phyloP scores from a whole-genome alignment of 2,888 invertebrate species.

The Mythimna impura region DNA sequence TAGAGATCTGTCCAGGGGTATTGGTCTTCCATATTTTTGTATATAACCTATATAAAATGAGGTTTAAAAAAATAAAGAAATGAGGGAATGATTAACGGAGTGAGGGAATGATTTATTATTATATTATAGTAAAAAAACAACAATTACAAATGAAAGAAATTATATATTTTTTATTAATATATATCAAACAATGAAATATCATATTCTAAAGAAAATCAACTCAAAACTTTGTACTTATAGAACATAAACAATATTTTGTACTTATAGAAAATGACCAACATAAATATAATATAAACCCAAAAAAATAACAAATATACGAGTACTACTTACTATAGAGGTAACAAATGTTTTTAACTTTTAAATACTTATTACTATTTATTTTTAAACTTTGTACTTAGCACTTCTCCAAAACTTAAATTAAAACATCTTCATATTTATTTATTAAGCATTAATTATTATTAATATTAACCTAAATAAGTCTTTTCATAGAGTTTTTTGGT shows the following conservation, averaged over 20 bases:
- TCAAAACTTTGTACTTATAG: too few relatives aligned
- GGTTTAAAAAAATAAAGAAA: background rate
- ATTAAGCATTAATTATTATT: background rate
- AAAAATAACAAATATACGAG: conserved; percentile 1
- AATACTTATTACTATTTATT: too few relatives aligned
- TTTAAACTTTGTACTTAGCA: too few relatives aligned
- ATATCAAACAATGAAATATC: conserved; percentile 10
- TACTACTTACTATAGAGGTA: too few relatives aligned
- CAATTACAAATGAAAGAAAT: background rate
- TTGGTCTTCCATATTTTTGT: conserved; percentile 1
- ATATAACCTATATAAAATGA: conserved; percentile 1
- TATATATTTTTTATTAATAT: conserved; percentile 4
- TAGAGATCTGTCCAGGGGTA: conserved; percentile 3
- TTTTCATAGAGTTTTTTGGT: background rate
- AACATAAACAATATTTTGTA: too few relatives aligned
- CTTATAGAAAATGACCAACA: background rate
- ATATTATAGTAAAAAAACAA: background rate
- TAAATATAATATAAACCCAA: conserved; percentile 9
- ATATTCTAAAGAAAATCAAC: conserved; percentile 5
- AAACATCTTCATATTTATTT: too few relatives aligned
- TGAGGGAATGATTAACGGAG: background rate
- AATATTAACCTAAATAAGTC: background rate
- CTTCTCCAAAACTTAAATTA: too few relatives aligned
- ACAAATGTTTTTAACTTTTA: too few relatives aligned
- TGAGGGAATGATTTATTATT: background rate